A percentile compares a stretch with the other conserved stretches of the same genome.
Evolutionary conservation across 2,113 vertebrate genomes (phyloP).

Genomic region (Ramphastos sulfuratus): DNA sequence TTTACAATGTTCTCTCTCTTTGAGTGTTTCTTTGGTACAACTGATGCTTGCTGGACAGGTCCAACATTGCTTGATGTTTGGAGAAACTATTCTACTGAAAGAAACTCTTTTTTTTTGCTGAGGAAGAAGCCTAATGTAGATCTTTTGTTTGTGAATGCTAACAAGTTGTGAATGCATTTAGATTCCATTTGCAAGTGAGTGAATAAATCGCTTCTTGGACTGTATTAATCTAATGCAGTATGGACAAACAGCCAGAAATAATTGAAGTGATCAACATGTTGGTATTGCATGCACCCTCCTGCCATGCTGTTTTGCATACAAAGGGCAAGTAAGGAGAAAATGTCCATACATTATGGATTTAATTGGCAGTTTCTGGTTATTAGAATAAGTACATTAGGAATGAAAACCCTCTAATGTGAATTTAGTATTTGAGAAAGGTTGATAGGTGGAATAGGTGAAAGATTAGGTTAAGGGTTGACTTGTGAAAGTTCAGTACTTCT

Average conservation of each 20-base stretch:
- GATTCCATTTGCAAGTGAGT: slow-evolving; percentile 42
- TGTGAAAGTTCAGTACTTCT: slow-evolving; percentile 8
- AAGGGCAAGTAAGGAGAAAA: slow-evolving; percentile 57
- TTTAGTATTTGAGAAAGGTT: slow-evolving; percentile 48
- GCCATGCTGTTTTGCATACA: slow-evolving; percentile 57
- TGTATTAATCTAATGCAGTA: slow-evolving; percentile 57
- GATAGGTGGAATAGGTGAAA: slow-evolving; percentile 39
- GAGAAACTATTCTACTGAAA: not conserved
- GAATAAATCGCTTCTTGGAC: slow-evolving; percentile 50
- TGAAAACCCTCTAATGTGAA: too few species aligned
- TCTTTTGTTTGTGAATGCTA: slow-evolving; percentile 15
- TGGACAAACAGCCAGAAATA: slow-evolving; percentile 61
- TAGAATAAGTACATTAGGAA: too few species aligned
- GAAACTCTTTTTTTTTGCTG: not conserved
- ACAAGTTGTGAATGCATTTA: not conserved
- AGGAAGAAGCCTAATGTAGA: not conserved
- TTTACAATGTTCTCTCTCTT: not conserved
- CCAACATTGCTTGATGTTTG: accelerated
- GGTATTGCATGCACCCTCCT: slow-evolving; percentile 32
- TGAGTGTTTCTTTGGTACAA: not conserved
- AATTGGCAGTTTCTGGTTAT: slow-evolving; percentile 58
- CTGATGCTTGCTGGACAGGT: not conserved
- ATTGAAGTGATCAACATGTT: slow-evolving; percentile 58
- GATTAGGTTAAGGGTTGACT: not conserved
- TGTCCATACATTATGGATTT: slow-evolving; percentile 62